Evolutionary conservation across 1,140 invertebrate genomes (phyloP).

Genomic region (Rhagoletis zephyria): DNA sequence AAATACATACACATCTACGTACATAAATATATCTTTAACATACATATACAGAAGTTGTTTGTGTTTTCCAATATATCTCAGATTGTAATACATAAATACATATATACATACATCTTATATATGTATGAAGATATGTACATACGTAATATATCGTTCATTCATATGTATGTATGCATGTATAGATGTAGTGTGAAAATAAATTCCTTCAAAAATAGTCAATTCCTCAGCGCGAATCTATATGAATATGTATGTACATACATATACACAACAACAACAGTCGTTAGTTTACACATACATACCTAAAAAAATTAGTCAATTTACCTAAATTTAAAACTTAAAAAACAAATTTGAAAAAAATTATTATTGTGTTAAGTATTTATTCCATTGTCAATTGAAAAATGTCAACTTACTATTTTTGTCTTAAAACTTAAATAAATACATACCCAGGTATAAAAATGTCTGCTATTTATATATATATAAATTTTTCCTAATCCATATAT

Average conservation of each 20-base stretch:
- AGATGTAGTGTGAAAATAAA: not conserved
- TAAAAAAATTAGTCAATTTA: conserved; percentile 28
- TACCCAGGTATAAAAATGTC: not conserved
- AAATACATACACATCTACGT: too few species aligned
- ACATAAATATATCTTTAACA: not conserved
- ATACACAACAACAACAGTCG: too few species aligned
- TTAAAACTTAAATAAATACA: conserved; percentile 9
- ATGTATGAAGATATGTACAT: not conserved
- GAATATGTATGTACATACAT: not conserved
- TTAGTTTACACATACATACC: not conserved
- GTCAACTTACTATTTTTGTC: conserved; percentile 20
- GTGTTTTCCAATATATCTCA: not conserved
- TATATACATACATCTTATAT: not conserved
- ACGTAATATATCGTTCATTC: not conserved
- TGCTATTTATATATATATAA: not conserved
- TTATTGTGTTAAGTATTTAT: conserved; percentile 28
- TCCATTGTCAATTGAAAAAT: conserved; percentile 50
- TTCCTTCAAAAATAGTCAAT: conserved; percentile 15
- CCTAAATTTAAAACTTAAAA: not conserved
- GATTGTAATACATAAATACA: too few species aligned
- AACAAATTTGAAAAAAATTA: not conserved
- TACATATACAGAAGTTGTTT: not conserved
- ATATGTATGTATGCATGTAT: not conserved
- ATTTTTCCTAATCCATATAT: too few species aligned
- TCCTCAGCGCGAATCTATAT: not conserved